These are phyloP conservation scores for Coelopa frigida DNA, from an alignment of 1,140 invertebrate species.

Conservation along the genomic window DNA sequence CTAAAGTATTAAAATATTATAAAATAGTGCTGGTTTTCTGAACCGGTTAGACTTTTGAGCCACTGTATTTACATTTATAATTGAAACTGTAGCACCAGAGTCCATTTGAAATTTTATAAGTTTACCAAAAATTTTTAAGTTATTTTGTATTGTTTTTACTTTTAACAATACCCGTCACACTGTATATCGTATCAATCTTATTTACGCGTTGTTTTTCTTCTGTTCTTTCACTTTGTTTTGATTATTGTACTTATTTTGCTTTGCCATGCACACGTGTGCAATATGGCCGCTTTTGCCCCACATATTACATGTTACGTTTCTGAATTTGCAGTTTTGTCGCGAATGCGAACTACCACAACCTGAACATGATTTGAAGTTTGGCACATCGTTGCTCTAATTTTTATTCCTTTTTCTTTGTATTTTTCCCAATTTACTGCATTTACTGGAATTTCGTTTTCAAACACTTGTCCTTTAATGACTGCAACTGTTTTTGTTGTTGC, in stretches of 20 bases:
- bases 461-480: not conserved
- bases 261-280: not conserved
- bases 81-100: no score
- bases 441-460: not conserved
- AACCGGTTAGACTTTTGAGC: no score
- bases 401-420: not conserved
- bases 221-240: not conserved
- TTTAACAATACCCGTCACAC: not conserved
- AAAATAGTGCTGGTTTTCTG: no score
- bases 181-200: conserved; percentile 2
- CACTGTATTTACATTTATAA: no score
- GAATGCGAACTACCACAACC: conserved; percentile 1
- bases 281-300: not conserved
- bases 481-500: conserved; percentile 7
- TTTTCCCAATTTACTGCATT: not conserved
- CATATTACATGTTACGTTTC: not conserved
- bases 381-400: not conserved
- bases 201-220: not conserved
- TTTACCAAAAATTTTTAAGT: conserved; percentile 2
- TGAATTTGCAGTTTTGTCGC: conserved; percentile 1
- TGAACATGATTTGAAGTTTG: conserved; percentile 4
- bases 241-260: not conserved
- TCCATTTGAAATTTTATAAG: no score
- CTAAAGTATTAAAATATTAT: no score
- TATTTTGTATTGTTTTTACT: conserved; percentile 1